Base-by-base conservation (phyloP, 2,797 vertebrate species). In the Anableps anableps region DNA sequence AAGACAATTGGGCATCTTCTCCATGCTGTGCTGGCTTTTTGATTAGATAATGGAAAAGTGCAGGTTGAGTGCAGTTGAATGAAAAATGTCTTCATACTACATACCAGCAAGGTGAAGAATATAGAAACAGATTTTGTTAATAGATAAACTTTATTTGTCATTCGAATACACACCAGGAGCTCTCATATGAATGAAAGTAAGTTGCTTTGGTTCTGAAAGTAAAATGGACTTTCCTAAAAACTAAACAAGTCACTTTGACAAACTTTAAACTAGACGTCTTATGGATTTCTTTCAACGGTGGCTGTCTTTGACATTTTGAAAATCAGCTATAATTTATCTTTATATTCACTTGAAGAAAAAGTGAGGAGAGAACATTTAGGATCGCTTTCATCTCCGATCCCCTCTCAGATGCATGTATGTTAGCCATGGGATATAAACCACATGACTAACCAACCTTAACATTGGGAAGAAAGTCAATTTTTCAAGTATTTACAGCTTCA, bases 361-460 rank as follows among this genome's bases (percentile, higher is more conserved):
- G 3, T 64, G 47, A 48, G 14, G 47, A 48, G 47, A 53, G 41
- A 34, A 23, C 50, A 80, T 51, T 26, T 38, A 72, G 34, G 41
- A 66, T 72, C 51, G 71, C 3, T 72, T 41, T 10, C 53, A 8
- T 23, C 51, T 75, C 53, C 53, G 10, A 29, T 50, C 29, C 16
- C 2, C 4, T 81, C 55, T 78, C 14, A 29, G 2, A 60, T 50
- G 11, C 64, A 58, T 66, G 14, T 38, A 2, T 36, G 34, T 66
- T 50, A 72, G 21, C 55, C 43, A 23, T 29, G 41, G 38, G 5
- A 19, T 68, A 36, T 58, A 78, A 73, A 75, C 13, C 64, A 73
- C 92, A 86, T 92, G 84, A 80, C 70, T 72, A 55, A 47, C 51
- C 26, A 29, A 2, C 14, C 58, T 48, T 23, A 71, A 74, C 21